These are phyloP conservation scores for Tenebrosternarchus preto DNA, from an alignment of 2,113 vertebrate species.

Conservation along the genomic window DNA sequence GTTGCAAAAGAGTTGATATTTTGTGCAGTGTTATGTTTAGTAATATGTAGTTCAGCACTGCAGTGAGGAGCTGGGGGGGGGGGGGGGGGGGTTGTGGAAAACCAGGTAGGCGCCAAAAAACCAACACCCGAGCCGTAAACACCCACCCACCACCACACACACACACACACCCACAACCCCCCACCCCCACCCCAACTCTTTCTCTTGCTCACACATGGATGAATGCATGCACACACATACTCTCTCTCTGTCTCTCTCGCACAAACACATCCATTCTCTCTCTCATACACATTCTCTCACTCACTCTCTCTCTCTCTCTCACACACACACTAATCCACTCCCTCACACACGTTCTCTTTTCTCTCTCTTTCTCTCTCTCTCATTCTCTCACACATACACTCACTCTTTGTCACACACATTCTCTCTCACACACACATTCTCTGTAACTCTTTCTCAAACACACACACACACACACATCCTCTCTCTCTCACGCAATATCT, in stretches of 20 bases:
- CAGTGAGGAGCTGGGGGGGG: slow-evolving; percentile 11
- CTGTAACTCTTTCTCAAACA: background rate
- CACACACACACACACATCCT: background rate
- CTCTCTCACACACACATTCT: background rate
- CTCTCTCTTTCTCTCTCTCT: too few species aligned
- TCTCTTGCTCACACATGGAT: too few species aligned
- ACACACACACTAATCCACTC: slow-evolving; percentile 13
- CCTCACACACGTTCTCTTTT: too few species aligned
- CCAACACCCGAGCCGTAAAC: slow-evolving; percentile 8
- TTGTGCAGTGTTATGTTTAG: slow-evolving; percentile 11
- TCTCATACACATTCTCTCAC: background rate
- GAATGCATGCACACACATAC: too few species aligned
- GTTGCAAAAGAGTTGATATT: slow-evolving; percentile 32
- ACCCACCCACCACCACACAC: too few species aligned
- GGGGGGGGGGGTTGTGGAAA: slow-evolving; percentile 29
- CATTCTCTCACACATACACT: too few species aligned
- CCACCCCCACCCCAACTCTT: too few species aligned
- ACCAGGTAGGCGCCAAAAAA: slow-evolving; percentile 28
- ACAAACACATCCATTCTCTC: too few species aligned
- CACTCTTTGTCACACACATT: too few species aligned
- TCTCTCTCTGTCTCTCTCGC: too few species aligned
- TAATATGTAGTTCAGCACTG: slow-evolving; percentile 26
- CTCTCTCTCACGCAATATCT: too few species aligned
- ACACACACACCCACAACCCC: background rate
- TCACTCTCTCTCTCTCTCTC: too few species aligned